A percentile compares a stretch with the other conserved stretches of the same genome.
These are phyloP conservation scores for Glossophaga mutica DNA, from an alignment of 2,797 vertebrate genomes.

Conservation along the genomic window DNA sequence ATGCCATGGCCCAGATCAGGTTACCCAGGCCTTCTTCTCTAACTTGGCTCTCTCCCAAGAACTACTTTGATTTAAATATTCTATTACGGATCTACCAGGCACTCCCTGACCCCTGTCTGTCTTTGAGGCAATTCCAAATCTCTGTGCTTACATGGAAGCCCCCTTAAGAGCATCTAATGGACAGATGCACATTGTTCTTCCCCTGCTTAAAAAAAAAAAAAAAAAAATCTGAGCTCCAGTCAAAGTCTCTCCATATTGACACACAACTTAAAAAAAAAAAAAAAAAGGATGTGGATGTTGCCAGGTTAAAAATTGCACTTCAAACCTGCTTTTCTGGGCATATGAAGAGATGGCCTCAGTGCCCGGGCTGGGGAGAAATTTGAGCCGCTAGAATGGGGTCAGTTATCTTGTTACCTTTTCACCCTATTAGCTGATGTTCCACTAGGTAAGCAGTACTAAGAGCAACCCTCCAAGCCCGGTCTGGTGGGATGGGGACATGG, in stretches of 20 bases:
- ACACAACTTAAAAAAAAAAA: no score
- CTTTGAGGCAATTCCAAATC: constrained; percentile 57
- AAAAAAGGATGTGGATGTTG: neutral
- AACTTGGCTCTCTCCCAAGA: constrained; percentile 55
- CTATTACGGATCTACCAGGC: constrained; percentile 50
- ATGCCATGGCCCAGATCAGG: constrained; percentile 7
- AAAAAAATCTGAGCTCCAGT: neutral
- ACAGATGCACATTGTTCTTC: neutral
- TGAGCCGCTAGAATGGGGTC: constrained; percentile 7
- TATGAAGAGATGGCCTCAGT: neutral
- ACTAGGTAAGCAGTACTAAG: constrained; percentile 51
- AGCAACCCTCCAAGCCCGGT: neutral
- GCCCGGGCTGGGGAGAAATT: constrained; percentile 15
- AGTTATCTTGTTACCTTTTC: constrained; percentile 65
- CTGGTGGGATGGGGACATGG: neutral
- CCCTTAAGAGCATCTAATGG: neutral
- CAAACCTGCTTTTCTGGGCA: constrained; percentile 30
- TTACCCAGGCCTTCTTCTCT: constrained; percentile 56
- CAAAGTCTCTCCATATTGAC: neutral
- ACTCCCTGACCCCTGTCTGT: neutral
- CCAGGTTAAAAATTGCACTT: constrained; percentile 15
- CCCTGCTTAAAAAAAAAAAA: neutral
- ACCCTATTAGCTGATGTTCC: constrained; percentile 27
- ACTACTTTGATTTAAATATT: constrained; percentile 73
- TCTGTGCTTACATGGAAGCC: neutral